Evolutionary conservation across 2,797 vertebrate species (phyloP).

Genomic region (Cirrhinus mrigala): DNA sequence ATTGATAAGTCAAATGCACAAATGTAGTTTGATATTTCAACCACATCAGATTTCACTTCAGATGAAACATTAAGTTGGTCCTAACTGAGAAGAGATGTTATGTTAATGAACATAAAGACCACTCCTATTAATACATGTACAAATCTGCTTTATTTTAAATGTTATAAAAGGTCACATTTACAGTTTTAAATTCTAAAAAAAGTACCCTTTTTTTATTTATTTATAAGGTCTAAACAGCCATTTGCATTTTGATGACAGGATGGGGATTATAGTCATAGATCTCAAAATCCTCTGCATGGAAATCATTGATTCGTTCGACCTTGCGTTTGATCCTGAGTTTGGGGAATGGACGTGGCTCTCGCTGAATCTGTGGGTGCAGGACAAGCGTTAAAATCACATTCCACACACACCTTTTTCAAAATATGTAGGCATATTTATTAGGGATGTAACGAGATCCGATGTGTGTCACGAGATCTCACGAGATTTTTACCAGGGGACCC

Average conservation of each 20-base stretch:
- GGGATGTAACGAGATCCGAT: no score
- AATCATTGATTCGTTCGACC: slow-evolving; percentile 88
- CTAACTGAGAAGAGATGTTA: not conserved
- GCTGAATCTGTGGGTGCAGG: slow-evolving; percentile 83
- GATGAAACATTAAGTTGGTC: not conserved
- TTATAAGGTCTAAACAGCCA: slow-evolving; percentile 85
- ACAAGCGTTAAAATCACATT: not conserved
- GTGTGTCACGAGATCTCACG: no score
- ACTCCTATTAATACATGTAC: no score
- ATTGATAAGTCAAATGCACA: not conserved
- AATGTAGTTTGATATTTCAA: not conserved
- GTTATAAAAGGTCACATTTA: no score
- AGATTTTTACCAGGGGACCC: no score
- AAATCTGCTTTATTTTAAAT: no score
- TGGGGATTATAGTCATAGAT: slow-evolving; percentile 92
- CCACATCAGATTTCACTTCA: not conserved
- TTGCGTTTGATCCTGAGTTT: slow-evolving; percentile 89
- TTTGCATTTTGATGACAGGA: slow-evolving; percentile 94
- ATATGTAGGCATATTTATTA: not conserved
- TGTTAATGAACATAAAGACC: no score
- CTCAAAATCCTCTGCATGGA: slow-evolving; percentile 90
- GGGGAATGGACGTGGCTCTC: slow-evolving; percentile 91
- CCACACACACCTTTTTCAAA: not conserved
- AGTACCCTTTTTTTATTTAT: no score
- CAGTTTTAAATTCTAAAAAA: no score